A percentile compares a stretch with the other conserved stretches of the same genome.
Conservation (phyloP, 2,113 vertebrate species). For the Ardeotis arabs region DNA sequence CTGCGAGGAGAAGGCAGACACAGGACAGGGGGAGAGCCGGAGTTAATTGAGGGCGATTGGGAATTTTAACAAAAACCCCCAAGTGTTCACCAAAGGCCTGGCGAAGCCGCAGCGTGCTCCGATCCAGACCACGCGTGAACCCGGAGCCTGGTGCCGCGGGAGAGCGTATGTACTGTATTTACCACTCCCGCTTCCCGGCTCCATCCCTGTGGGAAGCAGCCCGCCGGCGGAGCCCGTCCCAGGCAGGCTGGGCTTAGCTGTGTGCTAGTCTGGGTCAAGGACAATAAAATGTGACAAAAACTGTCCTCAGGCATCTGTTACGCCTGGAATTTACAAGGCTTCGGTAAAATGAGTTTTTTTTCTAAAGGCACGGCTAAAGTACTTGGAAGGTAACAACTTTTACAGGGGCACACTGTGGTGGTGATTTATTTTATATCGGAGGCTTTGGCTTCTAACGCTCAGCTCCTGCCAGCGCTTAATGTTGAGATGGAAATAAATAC, state of each 20-base stretch:
- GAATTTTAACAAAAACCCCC: fast-evolving
- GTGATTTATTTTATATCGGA: not conserved
- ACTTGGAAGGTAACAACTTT: not conserved
- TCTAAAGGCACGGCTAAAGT: not conserved
- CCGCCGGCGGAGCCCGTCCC: not conserved
- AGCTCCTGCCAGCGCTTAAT: fast-evolving
- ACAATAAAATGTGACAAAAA: not conserved
- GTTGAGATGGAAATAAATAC: not conserved
- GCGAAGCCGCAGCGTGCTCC: not conserved
- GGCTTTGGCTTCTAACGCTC: not conserved
- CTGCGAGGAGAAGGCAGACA: conserved; percentile 66
- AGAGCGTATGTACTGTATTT: fast-evolving
- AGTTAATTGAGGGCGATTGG: fast-evolving
- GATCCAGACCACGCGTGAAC: not conserved
- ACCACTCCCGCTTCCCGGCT: not conserved
- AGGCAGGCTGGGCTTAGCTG: not conserved
- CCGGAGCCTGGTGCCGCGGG: fast-evolving
- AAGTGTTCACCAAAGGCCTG: not conserved
- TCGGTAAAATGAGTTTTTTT: not conserved
- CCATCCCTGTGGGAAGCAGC: not conserved
- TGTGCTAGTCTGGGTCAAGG: not conserved
- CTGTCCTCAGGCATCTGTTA: not conserved
- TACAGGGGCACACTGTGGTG: fast-evolving
- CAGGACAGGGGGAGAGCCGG: not conserved
- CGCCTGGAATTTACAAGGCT: not conserved